Conservation (phyloP, 2,113 vertebrate species). For the Dromas ardeola region DNA sequence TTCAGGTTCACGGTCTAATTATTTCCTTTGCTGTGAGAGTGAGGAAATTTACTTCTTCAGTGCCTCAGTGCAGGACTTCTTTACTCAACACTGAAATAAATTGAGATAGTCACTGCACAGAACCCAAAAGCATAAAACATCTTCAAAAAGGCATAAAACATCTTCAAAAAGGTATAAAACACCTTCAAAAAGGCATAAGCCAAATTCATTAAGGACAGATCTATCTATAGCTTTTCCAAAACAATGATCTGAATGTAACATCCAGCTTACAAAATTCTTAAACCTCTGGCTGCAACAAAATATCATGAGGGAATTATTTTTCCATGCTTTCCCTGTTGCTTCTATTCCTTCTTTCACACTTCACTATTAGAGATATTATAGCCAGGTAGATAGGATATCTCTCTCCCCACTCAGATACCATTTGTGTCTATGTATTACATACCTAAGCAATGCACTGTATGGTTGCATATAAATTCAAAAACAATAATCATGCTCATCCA, state of each 20-base stretch:
- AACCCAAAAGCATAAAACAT: neutral
- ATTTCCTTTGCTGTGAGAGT: neutral
- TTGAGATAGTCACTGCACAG: neutral
- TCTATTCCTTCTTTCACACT: neutral
- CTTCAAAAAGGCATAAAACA: neutral
- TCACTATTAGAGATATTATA: neutral
- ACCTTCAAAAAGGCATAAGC: neutral
- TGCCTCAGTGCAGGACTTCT: neutral
- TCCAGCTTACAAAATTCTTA: neutral
- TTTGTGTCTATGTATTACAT: neutral
- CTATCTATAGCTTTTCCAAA: neutral
- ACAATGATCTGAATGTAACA: neutral
- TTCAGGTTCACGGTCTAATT: neutral
- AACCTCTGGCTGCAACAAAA: neutral
- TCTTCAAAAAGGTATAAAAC: neutral
- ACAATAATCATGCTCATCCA: neutral
- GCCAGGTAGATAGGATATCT: neutral
- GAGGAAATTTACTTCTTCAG: neutral
- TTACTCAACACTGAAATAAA: neutral
- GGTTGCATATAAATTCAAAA: neutral
- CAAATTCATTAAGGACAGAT: neutral
- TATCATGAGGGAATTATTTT: neutral
- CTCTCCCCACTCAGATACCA: rapidly evolving
- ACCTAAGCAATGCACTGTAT: neutral
- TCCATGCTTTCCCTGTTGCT: neutral